A percentile compares a stretch with the other conserved stretches of the same genome.
These are phyloP conservation scores for Tachysurus vachellii DNA, from an alignment of 2,113 vertebrate species.

Conservation along the genomic window DNA sequence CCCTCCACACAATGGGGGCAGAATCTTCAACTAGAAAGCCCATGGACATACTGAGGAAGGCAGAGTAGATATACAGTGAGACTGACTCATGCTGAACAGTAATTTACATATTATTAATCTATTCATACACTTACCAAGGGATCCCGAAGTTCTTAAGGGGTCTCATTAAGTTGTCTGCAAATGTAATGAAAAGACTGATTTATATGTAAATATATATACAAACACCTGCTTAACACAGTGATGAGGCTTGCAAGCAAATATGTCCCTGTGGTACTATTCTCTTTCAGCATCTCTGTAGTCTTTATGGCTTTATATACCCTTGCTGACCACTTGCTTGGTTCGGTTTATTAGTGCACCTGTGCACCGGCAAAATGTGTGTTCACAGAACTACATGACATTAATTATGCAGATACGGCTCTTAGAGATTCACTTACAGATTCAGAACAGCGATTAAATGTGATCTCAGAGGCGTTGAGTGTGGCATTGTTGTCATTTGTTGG, in stretches of 20 bases:
- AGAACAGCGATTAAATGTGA: neutral
- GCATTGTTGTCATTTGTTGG: neutral
- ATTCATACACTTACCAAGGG: constrained; percentile 81
- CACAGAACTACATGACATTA: neutral
- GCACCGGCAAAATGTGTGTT: neutral
- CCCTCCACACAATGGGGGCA: constrained; percentile 89
- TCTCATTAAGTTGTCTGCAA: constrained; percentile 90
- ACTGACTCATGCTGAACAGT: neutral
- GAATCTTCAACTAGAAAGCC: constrained; percentile 92
- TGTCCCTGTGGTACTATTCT: neutral
- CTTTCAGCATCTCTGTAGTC: neutral
- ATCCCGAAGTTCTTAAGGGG: constrained; percentile 94
- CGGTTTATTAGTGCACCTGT: neutral
- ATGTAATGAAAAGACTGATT: constrained; percentile 41
- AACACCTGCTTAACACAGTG: neutral
- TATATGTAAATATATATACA: neutral
- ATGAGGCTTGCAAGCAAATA: neutral
- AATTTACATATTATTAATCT: neutral
- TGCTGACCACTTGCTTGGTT: no score
- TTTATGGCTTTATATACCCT: neutral
- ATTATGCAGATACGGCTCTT: neutral
- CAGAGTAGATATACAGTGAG: neutral
- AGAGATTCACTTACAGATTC: neutral
- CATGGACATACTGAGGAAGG: constrained; percentile 91
- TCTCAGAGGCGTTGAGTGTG: neutral